These are phyloP conservation scores for Mactra quadrangularis DNA, from an alignment of 1,140 invertebrate genomes.

Conservation along the genomic window DNA sequence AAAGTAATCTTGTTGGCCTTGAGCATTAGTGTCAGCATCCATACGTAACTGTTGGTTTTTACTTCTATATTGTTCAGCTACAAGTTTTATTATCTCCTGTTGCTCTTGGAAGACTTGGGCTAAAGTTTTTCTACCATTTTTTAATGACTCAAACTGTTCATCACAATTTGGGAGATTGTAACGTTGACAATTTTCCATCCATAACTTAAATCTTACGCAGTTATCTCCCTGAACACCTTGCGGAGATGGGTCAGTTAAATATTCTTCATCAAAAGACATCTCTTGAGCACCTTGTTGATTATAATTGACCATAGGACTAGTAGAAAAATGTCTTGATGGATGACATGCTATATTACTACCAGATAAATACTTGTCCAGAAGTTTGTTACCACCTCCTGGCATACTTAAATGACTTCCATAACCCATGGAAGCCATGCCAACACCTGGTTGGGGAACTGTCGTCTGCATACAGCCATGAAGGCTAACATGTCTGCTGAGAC, in stretches of 20 bases:
- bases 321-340: conserved; percentile 60
- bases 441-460: conserved; percentile 88
- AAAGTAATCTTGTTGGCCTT: conserved; percentile 22
- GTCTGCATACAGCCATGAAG: conserved; percentile 89
- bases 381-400: conserved; percentile 86
- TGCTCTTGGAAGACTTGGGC: conserved; percentile 73
- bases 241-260: conserved; percentile 60
- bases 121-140: conserved; percentile 72
- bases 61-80: conserved; percentile 64
- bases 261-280: conserved; percentile 30
- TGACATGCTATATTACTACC: conserved; percentile 87
- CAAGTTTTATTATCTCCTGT: conserved; percentile 68
- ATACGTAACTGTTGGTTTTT: conserved; percentile 31
- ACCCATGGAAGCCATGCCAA: conserved; percentile 83
- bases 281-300: conserved; percentile 13
- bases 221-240: conserved; percentile 78
- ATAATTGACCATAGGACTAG: conserved; percentile 82
- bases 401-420: conserved; percentile 87
- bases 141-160: conserved; percentile 69
- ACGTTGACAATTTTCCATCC: conserved; percentile 77
- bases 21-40: conserved; percentile 38
- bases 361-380: conserved; percentile 88
- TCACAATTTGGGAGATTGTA: conserved; percentile 77
- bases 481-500: conserved; percentile 83
- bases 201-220: conserved; percentile 73